Evolutionary conservation across 2,888 invertebrate genomes (phyloP), one percentile per base, ranked within the genome.

Genomic region (Tiliacea citrago): DNA sequence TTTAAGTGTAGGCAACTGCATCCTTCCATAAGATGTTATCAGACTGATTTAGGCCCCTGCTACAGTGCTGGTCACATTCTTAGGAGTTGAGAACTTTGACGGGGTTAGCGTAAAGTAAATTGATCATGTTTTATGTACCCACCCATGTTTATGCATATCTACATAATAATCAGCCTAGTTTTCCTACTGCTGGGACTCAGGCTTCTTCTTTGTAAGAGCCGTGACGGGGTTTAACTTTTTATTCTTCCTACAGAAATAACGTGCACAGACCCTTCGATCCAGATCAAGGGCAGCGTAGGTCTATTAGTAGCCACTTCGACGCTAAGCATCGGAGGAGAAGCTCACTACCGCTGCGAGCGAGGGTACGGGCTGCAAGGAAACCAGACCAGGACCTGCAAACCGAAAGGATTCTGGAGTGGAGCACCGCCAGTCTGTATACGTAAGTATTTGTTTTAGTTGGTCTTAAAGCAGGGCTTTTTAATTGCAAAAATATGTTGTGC

Each of bases 401-500:
- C 97, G 62, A 97, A 97, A 83, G 98, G 99, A n/a, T 97, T 97
- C 60, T 99, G 99, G 99, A 97, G 97, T 79, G 98, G 98, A 51
- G 97, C 97, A 61, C 97, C 98, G 57, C 98, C 99, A 0, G 97
- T 96, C 49, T 99, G 99, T 90, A 97, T 97, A 93, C 97, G 99
- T 99, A 97, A 97, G 97, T 97, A 57, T 24, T 55, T 53, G 24
- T 61, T 39, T 49, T 21, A 47, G 3, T 0, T n/a, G 1, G 21
- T 51, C 24, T 21, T 24, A 12, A 42, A 51, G 1, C 29, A 51
- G 13, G 18, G 2, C 18, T 71, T 57, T 7, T 35, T n/a, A 62
- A 39, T 16, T 57, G 0, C 5, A 7, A 47, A 39, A 39, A 29
- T 1, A 18, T 24, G 21, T 60, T n/a, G 16, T 16, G 18, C 21